Base-by-base conservation (phyloP, 92 coral and sea anemone genomes). In the Blastomussa wellsi region DNA sequence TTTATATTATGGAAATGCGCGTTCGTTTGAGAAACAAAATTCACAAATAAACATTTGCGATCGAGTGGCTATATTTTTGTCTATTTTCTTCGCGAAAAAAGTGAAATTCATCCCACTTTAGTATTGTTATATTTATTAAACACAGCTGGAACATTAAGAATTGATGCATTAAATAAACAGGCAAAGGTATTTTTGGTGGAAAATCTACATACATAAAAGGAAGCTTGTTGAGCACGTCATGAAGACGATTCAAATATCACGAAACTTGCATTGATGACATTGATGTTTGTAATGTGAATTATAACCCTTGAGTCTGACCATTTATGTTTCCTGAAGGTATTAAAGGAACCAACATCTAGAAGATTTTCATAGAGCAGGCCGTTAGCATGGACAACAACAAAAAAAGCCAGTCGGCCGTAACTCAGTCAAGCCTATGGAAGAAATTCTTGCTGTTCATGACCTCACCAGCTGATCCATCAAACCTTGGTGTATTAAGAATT, bases 381-480 rank as follows among this genome's bases (percentile, higher is more conserved):
- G 10, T 37, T 33, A 81, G 38, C 22, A 81, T 81, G 78, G 75
- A 38, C n/a, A 81, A 49, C 15, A 52, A 47, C 1, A 60, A 81
- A 28, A 51, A 51, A 31, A 70, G 32, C 20, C 77, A 51, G 35
- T n/a, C 68, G 12, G 8, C 62, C 5, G 32, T 41, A 20, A 26
- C 39, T 29, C 60, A 44, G 31, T 38, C 51, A 42, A 47, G 82
- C 78, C 24, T 76, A 44, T 84, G 84, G 89, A 74, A 74, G 19
- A 77, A 78, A 26, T 31, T 85, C 42, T 51, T 72, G 62, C 41
- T 79, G 66, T 94, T 83, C 78, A 79, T 92, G 82, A 84, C 88
- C 9, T 49, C 87, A 66, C 95, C 97, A 68, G 69, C 82, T 52
- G 97, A 94, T 76, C 97, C 97, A 28, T 92, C 97, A 10, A 94